A percentile compares a stretch with the other conserved stretches of the same genome.
Conservation (phyloP, 1,140 invertebrate species). For the Protaetia brevitarsis region DNA sequence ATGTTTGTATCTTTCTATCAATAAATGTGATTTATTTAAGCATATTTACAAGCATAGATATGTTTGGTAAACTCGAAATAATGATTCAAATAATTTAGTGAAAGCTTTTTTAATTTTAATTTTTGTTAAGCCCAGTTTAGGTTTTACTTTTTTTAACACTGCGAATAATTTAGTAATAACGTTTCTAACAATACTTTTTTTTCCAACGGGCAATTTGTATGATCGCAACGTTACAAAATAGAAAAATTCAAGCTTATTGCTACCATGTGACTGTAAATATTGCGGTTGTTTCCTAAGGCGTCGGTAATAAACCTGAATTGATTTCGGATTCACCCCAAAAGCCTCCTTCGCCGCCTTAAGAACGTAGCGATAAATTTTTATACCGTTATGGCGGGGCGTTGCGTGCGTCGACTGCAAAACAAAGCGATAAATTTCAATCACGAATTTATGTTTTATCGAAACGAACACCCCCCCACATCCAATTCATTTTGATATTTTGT, state of each 20-base stretch:
- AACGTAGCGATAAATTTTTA: background rate
- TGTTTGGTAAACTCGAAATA: too few species aligned
- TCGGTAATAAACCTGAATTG: background rate
- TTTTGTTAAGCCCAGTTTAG: slow-evolving; percentile 1
- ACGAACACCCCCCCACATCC: background rate
- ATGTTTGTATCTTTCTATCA: too few species aligned
- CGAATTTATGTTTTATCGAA: slow-evolving; percentile 10
- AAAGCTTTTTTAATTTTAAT: background rate
- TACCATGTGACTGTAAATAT: too few species aligned
- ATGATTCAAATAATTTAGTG: too few species aligned
- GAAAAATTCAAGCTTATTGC: too few species aligned
- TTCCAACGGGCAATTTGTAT: too few species aligned
- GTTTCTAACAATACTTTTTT: too few species aligned
- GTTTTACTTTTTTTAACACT: background rate
- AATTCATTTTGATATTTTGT: slow-evolving; percentile 4
- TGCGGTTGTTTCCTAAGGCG: background rate
- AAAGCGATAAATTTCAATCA: background rate
- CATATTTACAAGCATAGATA: too few species aligned
- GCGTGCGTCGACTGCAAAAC: background rate
- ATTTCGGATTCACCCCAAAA: background rate
- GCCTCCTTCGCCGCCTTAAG: background rate
- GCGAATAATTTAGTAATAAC: too few species aligned
- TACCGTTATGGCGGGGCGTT: background rate
- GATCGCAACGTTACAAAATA: too few species aligned
- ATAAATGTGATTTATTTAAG: too few species aligned